phyloP scores from a whole-genome alignment of 2,113 vertebrate genomes.

The Thunnus maccoyii region DNA sequence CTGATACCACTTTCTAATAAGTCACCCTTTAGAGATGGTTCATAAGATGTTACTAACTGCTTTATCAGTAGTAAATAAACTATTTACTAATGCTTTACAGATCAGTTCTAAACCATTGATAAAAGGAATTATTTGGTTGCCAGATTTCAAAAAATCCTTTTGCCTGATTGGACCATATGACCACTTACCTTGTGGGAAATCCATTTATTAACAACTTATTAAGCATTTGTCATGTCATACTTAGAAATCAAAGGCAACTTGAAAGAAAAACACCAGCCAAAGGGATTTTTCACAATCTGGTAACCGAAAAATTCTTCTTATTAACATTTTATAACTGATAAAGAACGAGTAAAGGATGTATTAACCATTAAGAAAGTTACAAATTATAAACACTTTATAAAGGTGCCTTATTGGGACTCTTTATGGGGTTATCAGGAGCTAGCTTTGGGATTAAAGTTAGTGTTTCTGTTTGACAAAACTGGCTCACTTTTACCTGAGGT shows the following conservation, averaged over 20 bases:
- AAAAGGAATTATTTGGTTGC: background rate
- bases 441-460: slow-evolving; percentile 7
- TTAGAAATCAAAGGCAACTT: too few relatives aligned
- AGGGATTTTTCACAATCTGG: background rate
- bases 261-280: background rate
- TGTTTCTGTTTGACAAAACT: background rate
- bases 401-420: background rate
- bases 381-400: too few relatives aligned
- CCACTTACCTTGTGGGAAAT: background rate
- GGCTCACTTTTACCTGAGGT: background rate
- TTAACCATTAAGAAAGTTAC: background rate
- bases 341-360: background rate
- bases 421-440: background rate
- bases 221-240: too few relatives aligned
- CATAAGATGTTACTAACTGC: too few relatives aligned
- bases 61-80: too few relatives aligned
- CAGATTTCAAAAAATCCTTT: background rate
- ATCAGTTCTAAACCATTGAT: too few relatives aligned
- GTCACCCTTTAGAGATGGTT: too few relatives aligned
- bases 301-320: background rate
- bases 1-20: background rate
- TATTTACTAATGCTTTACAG: too few relatives aligned
- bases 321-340: background rate
- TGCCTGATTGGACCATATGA: background rate
- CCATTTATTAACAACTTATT: too few relatives aligned